Evolutionary conservation across 2,113 vertebrate genomes (phyloP).

Genomic region (Cardinalis cardinalis): DNA sequence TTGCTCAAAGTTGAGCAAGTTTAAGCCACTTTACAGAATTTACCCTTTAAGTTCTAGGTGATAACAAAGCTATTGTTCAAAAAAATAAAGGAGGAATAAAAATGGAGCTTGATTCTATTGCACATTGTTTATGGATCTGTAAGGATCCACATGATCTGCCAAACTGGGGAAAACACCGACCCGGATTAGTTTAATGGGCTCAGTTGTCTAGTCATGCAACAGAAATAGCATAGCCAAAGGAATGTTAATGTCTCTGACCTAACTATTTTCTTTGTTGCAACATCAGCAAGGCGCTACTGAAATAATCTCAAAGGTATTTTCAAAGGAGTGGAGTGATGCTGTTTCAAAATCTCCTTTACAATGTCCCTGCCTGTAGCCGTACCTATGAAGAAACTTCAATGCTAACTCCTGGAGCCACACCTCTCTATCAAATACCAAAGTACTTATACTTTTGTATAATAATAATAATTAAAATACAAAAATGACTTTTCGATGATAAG

Average conservation of each 20-base stretch:
- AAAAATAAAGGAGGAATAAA: rapidly evolving
- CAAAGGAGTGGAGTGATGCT: slow-evolving; percentile 32
- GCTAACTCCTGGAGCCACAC: slow-evolving; percentile 25
- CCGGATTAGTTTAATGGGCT: slow-evolving; percentile 6
- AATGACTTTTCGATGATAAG: slow-evolving; percentile 6
- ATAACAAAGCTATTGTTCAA: neutral
- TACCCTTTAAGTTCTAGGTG: neutral
- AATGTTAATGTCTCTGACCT: slow-evolving; percentile 64
- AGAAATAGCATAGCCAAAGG: slow-evolving; percentile 38
- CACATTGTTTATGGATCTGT: neutral
- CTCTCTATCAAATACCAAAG: slow-evolving; percentile 53
- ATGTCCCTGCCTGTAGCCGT: neutral
- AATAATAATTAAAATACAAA: slow-evolving; percentile 59
- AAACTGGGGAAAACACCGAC: slow-evolving; percentile 10
- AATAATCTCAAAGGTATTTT: slow-evolving; percentile 62
- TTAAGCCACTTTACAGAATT: neutral
- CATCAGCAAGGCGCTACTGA: slow-evolving; percentile 48
- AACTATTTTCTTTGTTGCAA: slow-evolving; percentile 61
- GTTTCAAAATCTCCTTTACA: slow-evolving; percentile 27
- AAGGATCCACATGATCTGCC: neutral
- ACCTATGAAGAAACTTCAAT: slow-evolving; percentile 38
- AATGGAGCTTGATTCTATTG: neutral
- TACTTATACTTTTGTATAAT: slow-evolving; percentile 43
- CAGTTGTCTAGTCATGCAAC: slow-evolving; percentile 2
- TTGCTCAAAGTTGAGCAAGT: neutral